Base-by-base conservation (phyloP, 2,888 invertebrate species). In the Tiphia femorata region DNA sequence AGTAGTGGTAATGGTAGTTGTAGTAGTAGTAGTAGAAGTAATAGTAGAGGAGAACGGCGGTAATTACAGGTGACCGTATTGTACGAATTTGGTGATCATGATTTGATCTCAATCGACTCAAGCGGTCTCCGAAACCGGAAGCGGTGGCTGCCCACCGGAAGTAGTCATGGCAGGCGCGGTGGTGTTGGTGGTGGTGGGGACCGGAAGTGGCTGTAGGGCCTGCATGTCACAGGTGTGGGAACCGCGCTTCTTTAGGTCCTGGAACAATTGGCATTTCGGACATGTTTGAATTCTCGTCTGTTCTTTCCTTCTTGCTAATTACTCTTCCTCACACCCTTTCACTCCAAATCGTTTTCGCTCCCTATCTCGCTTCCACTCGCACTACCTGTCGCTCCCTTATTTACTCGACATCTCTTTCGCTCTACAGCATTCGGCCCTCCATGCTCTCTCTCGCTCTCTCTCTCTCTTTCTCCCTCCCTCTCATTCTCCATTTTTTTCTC, bases 191-290 rank as follows among this genome's bases (percentile, higher is more conserved):
- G 70, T 68, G 62, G 65, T 75, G 54, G 66, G 63, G 30, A 61
- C 75, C 67, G 80, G 76, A 66, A 82, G 81, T 77, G 83, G 81
- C 79, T 80, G 80, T 70, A 83, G 79, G 75, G 80, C 82, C 81
- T 83, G 83, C 82, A 83, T 83, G 78, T 83, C 83, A 77, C 80
- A 82, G 77, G 79, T 78, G 78, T 82, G 83, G 73, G 82, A 83
- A 78, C 81, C 79, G 77, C 83, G 82, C 81, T 82, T 82, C 82
- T 82, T 83, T 78, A 82, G 78, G 67, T 83, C 83, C 83, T 83
- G 82, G 75, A 83, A 83, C 82, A 82, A 81, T 78, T 81, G 71
- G 73, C 70, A 82, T 80, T 81, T 77, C 69, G 69, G 50, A 70
- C 40, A 72, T 66, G 65, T 66, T 71, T 68, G 58, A 72, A 73